Base-by-base conservation (phyloP, 1,140 invertebrate genomes). In the Ladona fulva region DNA sequence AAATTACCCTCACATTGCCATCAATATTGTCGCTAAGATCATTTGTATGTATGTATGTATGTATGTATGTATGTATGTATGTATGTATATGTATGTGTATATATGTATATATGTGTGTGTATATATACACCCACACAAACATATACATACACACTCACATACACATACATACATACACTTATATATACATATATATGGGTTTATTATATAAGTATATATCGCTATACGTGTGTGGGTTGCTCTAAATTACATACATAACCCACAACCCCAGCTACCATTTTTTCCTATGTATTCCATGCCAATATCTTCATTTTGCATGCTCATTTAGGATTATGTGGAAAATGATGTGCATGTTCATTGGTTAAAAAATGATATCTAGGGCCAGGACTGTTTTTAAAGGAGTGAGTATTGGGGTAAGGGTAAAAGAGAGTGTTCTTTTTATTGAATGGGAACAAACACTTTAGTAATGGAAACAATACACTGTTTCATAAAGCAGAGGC, bases 391-490 rank as follows among this genome's bases (percentile, higher is more conserved):
- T 22, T 66, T 10, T 66, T 22, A 19, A 37, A 37, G 29, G 52
- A 22, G 52, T 22, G n/a, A 66, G 1, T 66, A 16, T 16, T 66
- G 52, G 52, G 52, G 52, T 66, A 22, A 66, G 52, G 52, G 52
- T 19, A 66, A 66, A 66, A 66, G 52, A 52, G 44, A 66, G 16
- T 19, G 52, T 66, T 37, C 16, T 66, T 66, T 66, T 66, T 66
- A 66, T 66, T 66, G n/a, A 66, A 66, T 66, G 52, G 52, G 52
- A 66, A 66, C 52, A 66, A 66, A 66, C 52, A 66, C 52, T 22
- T 66, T 66, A 66, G 52, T 66, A 66, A 66, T 66, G 52, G 52
- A 66, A 66, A 66, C 52, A 66, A 66, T 66, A 66, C 52, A 66
- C 52, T 66, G 52, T 66, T 66, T 66, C 52, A 66, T 66, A 66